Evolutionary conservation across 2,888 invertebrate species (phyloP).

Genomic region (Orthosia incerta): DNA sequence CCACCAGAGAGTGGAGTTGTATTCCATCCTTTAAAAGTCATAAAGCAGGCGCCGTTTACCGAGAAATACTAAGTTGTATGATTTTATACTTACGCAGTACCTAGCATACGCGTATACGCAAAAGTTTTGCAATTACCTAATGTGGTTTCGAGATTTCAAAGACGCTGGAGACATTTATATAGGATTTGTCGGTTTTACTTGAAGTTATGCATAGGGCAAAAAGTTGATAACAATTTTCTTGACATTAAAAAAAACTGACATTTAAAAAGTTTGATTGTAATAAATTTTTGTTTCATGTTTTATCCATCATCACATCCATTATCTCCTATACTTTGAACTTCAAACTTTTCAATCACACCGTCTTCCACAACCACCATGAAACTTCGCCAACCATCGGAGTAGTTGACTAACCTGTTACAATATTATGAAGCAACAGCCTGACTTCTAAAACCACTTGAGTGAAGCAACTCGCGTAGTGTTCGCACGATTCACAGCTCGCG

Average conservation of each 20-base stretch:
- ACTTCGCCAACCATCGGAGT: too few relatives aligned
- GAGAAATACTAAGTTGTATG: not conserved
- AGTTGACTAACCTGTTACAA: not conserved
- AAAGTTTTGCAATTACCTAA: slow-evolving; percentile 20
- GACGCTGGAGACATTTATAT: not conserved
- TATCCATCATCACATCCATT: too few relatives aligned
- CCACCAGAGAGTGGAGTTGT: not conserved
- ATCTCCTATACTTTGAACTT: too few relatives aligned
- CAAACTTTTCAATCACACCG: too few relatives aligned
- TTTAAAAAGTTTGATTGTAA: too few relatives aligned
- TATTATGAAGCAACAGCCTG: not conserved
- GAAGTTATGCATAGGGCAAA: not conserved
- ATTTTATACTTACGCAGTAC: not conserved
- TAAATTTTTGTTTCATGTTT: too few relatives aligned
- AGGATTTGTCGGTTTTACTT: not conserved
- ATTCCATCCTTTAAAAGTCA: not conserved
- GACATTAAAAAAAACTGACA: too few relatives aligned
- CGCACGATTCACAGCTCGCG: not conserved
- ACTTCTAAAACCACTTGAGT: not conserved
- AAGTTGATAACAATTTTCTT: not conserved
- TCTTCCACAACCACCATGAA: too few relatives aligned
- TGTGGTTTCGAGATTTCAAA: slow-evolving; percentile 7
- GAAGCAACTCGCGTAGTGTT: slow-evolving; percentile 1
- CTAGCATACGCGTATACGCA: too few relatives aligned
- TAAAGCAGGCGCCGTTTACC: slow-evolving; percentile 5